These are phyloP conservation scores for Drosophila aff. DNA, from an alignment of 1,140 invertebrate genomes.

Conservation along the genomic window DNA sequence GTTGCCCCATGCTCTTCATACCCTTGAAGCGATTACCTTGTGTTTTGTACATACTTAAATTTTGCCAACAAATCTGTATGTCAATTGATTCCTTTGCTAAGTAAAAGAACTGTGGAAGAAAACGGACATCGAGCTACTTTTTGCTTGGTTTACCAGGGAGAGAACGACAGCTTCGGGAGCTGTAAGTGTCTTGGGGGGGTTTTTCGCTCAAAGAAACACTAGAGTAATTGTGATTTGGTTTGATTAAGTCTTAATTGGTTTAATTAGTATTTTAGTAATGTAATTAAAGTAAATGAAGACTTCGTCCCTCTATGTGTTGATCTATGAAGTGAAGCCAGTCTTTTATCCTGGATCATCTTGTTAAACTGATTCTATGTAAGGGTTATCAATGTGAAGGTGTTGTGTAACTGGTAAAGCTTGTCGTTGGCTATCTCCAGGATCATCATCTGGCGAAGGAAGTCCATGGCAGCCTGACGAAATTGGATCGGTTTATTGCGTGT, in stretches of 20 bases:
- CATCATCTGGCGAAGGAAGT: conserved; percentile 88
- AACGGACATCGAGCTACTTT: neutral
- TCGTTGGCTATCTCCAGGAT: conserved; percentile 92
- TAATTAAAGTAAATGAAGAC: neutral
- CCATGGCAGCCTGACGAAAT: no score
- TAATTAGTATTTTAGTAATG: neutral
- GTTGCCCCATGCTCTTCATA: no score
- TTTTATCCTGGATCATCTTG: no score
- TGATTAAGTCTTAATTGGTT: neutral
- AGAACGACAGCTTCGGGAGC: neutral
- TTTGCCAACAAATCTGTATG: conserved; percentile 32
- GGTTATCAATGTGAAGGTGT: neutral
- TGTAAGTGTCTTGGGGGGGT: neutral
- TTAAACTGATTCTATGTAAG: no score
- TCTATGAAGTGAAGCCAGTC: no score
- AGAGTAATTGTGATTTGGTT: neutral
- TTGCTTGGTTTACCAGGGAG: neutral
- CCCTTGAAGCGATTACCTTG: conserved; percentile 12
- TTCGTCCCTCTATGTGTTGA: neutral
- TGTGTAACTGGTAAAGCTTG: no score
- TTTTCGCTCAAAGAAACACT: neutral
- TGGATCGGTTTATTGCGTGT: no score
- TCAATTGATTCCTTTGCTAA: conserved; percentile 34
- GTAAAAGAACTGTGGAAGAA: conserved; percentile 36
- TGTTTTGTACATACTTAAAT: conserved; percentile 44